Base-by-base conservation (phyloP, 92 coral and sea anemone species). In the Paramuricea clavata region DNA sequence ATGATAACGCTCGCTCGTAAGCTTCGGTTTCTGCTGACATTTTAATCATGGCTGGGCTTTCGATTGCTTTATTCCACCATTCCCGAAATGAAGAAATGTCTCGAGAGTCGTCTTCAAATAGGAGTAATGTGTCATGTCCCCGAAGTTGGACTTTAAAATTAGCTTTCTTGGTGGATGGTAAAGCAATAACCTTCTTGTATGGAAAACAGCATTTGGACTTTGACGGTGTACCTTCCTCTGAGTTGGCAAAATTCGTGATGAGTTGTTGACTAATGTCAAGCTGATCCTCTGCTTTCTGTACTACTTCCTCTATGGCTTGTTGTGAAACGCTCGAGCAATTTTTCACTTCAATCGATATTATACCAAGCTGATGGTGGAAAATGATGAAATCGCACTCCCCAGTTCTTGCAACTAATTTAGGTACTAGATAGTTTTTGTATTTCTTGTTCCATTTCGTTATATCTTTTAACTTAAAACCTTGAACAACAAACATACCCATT, bases 401-500 rank as follows among this genome's bases (percentile, higher is more conserved):
- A n/a, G n/a, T 87, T n/a, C n/a, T n/a, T 30, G 10, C 32, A 12
- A 36, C 15, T 23, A 17, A 17, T 17, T 56, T n/a, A 17, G 64
- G 88, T 33, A 82, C 41, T 9, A 12, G 31, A 47, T 13, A 43
- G 5, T 49, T 36, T 23, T 50, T 12, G 47, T n/a, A n/a, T n/a
- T 31, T 64, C 26, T 16, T 32, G 31, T 74, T 88, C 91, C 91
- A 88, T 0, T 19, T 82, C 34, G 2, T 8, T 56, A 88, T 88
- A 13, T 76, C 21, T 12, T 36, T 35, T 31, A 88, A 83, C 36
- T 76, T 11, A 39, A 88, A 88, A 16, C 76, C 92, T 44, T 88
- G 28, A 61, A 88, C 72, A 26, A 88, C 88, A 67, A 88, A 88
- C 92, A 88, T 83, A 3, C 89, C 92, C 44, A 39, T n/a, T n/a